These are phyloP conservation scores for Drosophila merina DNA, from an alignment of 2,888 invertebrate genomes.

Conservation along the genomic window DNA sequence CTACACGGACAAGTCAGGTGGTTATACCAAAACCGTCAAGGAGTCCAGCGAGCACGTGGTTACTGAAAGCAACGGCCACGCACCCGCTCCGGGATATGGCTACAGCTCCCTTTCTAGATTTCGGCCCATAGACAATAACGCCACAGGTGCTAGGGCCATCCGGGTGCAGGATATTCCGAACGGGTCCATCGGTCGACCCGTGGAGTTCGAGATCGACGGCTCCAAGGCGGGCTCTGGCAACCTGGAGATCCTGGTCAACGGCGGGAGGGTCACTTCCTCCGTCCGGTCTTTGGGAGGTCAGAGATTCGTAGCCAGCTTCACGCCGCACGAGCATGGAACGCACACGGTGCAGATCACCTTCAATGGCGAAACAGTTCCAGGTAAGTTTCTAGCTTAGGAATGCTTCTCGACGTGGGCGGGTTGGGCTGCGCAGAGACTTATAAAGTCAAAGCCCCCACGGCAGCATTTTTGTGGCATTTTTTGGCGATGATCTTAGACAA, in stretches of 20 bases:
- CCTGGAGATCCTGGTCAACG: conserved; percentile 97
- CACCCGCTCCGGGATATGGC: conserved; percentile 63
- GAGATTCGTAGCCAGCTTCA: conserved; percentile 95
- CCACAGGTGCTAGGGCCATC: conserved; percentile 92
- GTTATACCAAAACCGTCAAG: conserved; percentile 83
- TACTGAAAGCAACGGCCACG: conserved; percentile 80
- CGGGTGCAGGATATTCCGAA: conserved; percentile 93
- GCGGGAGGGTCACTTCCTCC: conserved; percentile 96
- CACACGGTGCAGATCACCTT: conserved; percentile 97
- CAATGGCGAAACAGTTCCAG: conserved; percentile 95
- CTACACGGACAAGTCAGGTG: conserved; percentile 81
- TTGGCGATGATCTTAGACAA: conserved; percentile 8
- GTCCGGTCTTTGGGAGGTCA: conserved; percentile 95
- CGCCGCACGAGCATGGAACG: conserved; percentile 92
- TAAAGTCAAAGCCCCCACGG: conserved; percentile 22
- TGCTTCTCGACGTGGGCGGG: conserved; percentile 11
- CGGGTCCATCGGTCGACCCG: conserved; percentile 94
- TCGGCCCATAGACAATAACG: conserved; percentile 86
- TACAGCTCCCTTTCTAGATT: conserved; percentile 82
- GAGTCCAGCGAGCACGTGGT: conserved; percentile 83
- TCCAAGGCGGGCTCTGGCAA: conserved; percentile 98
- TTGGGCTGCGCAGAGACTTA: conserved; percentile 9
- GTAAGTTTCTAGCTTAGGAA: conserved; percentile 85
- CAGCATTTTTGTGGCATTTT: conserved; percentile 17
- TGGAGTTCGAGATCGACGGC: conserved; percentile 98